Conservation (phyloP, 2,797 vertebrate species). For the Xenops minutus region DNA sequence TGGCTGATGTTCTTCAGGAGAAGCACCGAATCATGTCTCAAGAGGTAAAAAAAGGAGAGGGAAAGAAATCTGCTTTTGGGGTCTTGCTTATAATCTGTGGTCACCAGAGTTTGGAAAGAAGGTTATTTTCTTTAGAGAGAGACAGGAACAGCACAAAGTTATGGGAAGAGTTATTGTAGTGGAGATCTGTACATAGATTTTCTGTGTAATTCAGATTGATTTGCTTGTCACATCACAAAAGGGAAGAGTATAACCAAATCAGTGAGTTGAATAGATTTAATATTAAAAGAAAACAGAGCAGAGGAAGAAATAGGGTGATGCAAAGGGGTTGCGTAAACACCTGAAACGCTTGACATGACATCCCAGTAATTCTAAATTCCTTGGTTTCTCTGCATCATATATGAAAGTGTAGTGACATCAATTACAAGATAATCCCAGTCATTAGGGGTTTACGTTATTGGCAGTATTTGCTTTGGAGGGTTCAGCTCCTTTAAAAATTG, state of each 20-base stretch:
- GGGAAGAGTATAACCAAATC: not conserved
- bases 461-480: not conserved
- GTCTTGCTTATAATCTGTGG: not conserved
- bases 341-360: fast-evolving
- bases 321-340: not conserved
- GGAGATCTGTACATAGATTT: not conserved
- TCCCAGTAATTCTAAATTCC: not conserved
- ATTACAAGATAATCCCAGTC: not conserved
- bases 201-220: not conserved
- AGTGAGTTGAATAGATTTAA: not conserved
- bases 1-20: slow-evolving; percentile 90
- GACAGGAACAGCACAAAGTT: not conserved
- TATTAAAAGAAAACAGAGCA: not conserved
- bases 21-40: slow-evolving; percentile 93
- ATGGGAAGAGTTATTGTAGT: not conserved
- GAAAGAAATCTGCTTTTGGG: not conserved
- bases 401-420: not conserved
- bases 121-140: not conserved
- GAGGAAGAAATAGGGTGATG: not conserved
- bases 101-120: not conserved
- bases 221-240: not conserved
- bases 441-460: not conserved
- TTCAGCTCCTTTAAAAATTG: not conserved
- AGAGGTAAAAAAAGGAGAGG: slow-evolving; percentile 78
- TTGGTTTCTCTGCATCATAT: not conserved